Percentiles rank a stretch among this genome's conserved stretches.
Evolutionary conservation across 1,140 invertebrate genomes (phyloP).

Genomic region (Macrobrachium rosenbergii): DNA sequence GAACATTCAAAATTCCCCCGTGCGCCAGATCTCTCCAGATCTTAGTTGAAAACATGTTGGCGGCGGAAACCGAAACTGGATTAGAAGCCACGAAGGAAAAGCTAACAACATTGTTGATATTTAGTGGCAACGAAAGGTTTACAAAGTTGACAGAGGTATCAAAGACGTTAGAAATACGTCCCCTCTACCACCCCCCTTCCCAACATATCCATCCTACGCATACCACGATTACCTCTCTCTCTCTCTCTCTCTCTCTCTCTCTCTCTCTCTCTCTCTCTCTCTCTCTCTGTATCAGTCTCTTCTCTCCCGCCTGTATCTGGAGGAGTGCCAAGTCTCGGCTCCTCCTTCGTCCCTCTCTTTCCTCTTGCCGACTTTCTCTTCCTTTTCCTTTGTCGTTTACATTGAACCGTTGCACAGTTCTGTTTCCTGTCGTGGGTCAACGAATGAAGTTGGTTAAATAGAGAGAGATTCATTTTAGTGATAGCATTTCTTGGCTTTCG

Average conservation of each 20-base stretch:
- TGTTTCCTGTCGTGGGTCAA: not conserved
- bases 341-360: not conserved
- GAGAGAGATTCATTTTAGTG: too few relatives aligned
- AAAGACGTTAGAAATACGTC: too few relatives aligned
- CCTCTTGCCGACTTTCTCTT: not conserved
- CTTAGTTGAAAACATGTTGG: too few relatives aligned
- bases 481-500: not conserved
- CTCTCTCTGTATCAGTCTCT: conserved; percentile 5
- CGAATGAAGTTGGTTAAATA: too few relatives aligned
- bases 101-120: too few relatives aligned
- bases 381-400: not conserved
- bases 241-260: not conserved
- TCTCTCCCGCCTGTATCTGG: not conserved
- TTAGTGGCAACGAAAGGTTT: too few relatives aligned
- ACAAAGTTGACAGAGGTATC: too few relatives aligned
- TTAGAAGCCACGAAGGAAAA: too few relatives aligned
- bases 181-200: not conserved
- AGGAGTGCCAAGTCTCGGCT: too few relatives aligned
- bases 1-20: too few relatives aligned
- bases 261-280: conserved; percentile 18
- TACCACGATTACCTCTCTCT: not conserved
- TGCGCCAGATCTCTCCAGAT: too few relatives aligned
- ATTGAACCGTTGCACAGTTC: not conserved
- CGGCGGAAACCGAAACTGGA: too few relatives aligned
- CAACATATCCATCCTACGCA: not conserved